Evolutionary conservation across 2,797 vertebrate genomes (phyloP), one percentile per base, ranked within the genome.

Genomic region (Dromococcyx pavoninus): DNA sequence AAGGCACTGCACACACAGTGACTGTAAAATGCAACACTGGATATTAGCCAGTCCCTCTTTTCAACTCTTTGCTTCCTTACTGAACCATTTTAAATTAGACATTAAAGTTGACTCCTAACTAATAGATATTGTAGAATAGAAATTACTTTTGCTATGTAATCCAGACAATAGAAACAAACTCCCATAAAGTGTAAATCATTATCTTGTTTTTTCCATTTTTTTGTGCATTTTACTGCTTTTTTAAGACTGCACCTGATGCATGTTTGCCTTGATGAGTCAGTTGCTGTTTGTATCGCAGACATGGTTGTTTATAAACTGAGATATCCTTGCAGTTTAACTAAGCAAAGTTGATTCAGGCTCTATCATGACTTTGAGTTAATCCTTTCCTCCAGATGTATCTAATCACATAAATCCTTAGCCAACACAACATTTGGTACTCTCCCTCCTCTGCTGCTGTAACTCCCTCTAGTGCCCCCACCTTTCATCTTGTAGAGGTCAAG

Each of bases 401-500:
- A 54, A 56, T 90, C 89, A 81, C 62, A 48, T 46, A 87, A 93
- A 86, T 79, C 37, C 44, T 77, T 88, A 79, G n/a, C 60, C 41
- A 85, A 65, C 64, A 82, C 56, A 75, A 60, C 57, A 70, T 89
- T 88, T 91, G 73, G 73, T 79, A 74, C 58, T 87, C 82, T 32
- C 48, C 64, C 54, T 71, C 27, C 67, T 71, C 43, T 81, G 62
- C 67, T 87, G 60, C 58, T 5, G 1, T 70, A 77, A 76, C 50
- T 88, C 46, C 39, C 66, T 24, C 5, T 74, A 39, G 24, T 67
- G 75, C 23, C 56, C 30, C 50, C 65, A 58, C 50, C 33, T 93
- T 94, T 93, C 57, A 70, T 60, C 53, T 88, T 81, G 56, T 56
- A 89, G 92, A 90, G 58, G 41, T 94, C 79, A 94, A 86, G 72